Base-by-base conservation (phyloP, 2,888 invertebrate genomes). In the Dioctria linearis region DNA sequence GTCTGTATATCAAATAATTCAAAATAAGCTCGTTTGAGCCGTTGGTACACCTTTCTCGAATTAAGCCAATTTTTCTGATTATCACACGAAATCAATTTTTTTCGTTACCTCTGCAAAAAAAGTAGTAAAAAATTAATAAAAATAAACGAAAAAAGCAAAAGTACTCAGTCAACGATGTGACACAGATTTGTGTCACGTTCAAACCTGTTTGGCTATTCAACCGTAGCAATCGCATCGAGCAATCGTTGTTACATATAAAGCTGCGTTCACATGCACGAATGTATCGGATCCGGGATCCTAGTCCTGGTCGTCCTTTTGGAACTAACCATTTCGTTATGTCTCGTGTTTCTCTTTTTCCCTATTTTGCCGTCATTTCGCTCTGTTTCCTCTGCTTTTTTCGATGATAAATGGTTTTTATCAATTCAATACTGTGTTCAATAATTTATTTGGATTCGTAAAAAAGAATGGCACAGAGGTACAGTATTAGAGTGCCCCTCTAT, bases 161-260 rank as follows among this genome's bases (percentile, higher is more conserved):
- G 5, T 59, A 11, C 25, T 5, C 59, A 67, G 25, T 67, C 67
- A 67, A 67, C 67, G 43, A 43, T 67, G 25, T 67, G 67, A 67
- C 67, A 67, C 67, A 67, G 67, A 67, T 67, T 67, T 67, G 67
- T 67, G 67, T 67, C 46, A 67, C 67, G 67, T 67, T 67, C 67
- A 67, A 43, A 67, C 25, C 67, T 67, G 46, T 67, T 67, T 67
- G 67, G 67, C 67, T 46, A 67, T 42, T 46, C 42, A 67, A 46
- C 42, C 67, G 67, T 43, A 46, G 67, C 67, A 67, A 67, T 67
- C 67, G 46, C 67, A 46, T 67, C 43, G 67, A 46, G 67, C 46
- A 46, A 43, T 67, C 67, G 46, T 25, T 67, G 67, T 67, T 43
- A 67, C 67, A 46, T 67, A 67, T 67, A 67, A 67, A 43, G 46